Evolutionary conservation across 2,797 vertebrate species (phyloP).

Genomic region (Enteromius afrohamiltoni): DNA sequence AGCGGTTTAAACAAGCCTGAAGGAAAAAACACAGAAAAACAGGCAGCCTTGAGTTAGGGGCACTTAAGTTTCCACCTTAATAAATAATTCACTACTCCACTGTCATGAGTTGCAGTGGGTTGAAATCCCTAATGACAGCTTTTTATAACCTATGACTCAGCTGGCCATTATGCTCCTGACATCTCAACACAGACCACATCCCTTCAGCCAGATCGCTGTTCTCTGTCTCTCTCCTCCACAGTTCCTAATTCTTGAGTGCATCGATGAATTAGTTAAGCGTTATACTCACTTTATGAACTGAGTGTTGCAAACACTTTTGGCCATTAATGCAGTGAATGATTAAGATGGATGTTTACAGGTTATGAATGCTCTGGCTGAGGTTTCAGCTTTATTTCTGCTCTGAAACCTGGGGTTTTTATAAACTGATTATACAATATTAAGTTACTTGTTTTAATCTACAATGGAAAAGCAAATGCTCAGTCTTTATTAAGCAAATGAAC

Average conservation of each 20-base stretch:
- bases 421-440: slow-evolving; percentile 32
- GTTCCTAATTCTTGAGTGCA: slow-evolving; percentile 44
- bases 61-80: slow-evolving; percentile 79
- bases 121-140: slow-evolving; percentile 83
- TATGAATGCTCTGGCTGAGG: slow-evolving; percentile 36
- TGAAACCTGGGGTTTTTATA: slow-evolving; percentile 32
- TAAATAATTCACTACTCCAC: slow-evolving; percentile 83
- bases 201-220: slow-evolving; percentile 51
- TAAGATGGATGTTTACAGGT: slow-evolving; percentile 42
- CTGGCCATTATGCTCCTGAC: slow-evolving; percentile 77
- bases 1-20: slow-evolving; percentile 72
- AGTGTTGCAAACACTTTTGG: slow-evolving; percentile 37
- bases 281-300: slow-evolving; percentile 34
- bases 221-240: slow-evolving; percentile 14
- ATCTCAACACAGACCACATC: slow-evolving; percentile 77
- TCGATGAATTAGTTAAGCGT: slow-evolving; percentile 34
- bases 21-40: slow-evolving; percentile 73
- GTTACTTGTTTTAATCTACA: slow-evolving; percentile 42
- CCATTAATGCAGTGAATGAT: slow-evolving; percentile 43
- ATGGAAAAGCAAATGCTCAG: not conserved
- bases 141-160: slow-evolving; percentile 87
- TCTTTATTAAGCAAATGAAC: not conserved
- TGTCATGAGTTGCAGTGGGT: slow-evolving; percentile 80
- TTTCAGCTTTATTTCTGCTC: slow-evolving; percentile 36
- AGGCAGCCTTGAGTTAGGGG: slow-evolving; percentile 73